phyloP scores from a whole-genome alignment of 2,113 vertebrate genomes.

The Chaetodon trifascialis region DNA sequence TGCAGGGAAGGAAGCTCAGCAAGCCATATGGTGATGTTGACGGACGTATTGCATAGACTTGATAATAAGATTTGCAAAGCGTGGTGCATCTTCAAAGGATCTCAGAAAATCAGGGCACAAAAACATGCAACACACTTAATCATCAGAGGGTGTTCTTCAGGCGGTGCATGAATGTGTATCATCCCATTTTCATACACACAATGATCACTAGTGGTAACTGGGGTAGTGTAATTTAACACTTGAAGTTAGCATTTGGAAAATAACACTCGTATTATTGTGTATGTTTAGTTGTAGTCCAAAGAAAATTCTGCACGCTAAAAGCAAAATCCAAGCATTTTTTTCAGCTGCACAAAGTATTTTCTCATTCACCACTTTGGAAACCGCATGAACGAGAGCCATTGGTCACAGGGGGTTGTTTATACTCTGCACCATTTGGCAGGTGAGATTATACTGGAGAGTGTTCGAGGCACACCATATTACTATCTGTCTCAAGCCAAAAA shows the following conservation, averaged over 20 bases:
- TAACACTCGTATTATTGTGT: background rate
- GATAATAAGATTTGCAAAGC: conserved; percentile 33
- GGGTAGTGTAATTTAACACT: background rate
- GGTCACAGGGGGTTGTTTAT: conserved; percentile 65
- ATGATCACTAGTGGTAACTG: background rate
- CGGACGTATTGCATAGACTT: conserved; percentile 24
- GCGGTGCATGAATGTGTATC: conserved; percentile 1
- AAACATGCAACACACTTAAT: conserved; percentile 14
- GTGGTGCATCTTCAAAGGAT: conserved; percentile 44
- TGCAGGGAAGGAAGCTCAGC: conserved; percentile 5
- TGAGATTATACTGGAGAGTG: conserved; percentile 65
- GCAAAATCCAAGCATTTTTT: background rate
- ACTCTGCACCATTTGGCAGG: conserved; percentile 60
- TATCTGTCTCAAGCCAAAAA: conserved; percentile 58
- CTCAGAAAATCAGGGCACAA: conserved; percentile 29
- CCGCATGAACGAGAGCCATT: conserved; percentile 40
- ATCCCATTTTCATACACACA: conserved; percentile 6
- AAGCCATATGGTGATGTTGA: conserved; percentile 3
- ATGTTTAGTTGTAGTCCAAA: background rate
- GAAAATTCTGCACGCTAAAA: conserved; percentile 16
- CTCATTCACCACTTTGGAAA: conserved; percentile 32
- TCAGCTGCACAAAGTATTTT: background rate
- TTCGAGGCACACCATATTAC: conserved; percentile 48
- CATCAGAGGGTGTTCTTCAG: conserved; percentile 19
- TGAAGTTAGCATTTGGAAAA: conserved; percentile 1